These are phyloP conservation scores for Synanthedon andrenaeformis DNA, from an alignment of 2,888 invertebrate genomes.

Conservation along the genomic window DNA sequence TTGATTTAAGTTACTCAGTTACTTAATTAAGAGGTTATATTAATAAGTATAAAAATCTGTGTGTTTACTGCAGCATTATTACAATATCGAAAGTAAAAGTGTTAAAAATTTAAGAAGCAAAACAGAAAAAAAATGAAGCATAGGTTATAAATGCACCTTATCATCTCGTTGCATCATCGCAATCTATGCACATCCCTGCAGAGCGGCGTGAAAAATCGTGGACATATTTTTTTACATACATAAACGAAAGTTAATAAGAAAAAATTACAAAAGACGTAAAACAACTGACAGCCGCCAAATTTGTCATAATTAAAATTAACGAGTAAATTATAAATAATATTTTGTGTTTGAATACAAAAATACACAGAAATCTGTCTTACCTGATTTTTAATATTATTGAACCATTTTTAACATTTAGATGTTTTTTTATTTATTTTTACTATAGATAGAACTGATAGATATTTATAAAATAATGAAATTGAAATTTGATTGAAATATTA, in stretches of 20 bases:
- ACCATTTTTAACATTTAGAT: background rate
- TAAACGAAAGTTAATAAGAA: slow-evolving; percentile 19
- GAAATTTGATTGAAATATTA: no score
- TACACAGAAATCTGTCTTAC: slow-evolving; percentile 23
- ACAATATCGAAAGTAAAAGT: slow-evolving; percentile 8
- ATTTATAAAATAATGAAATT: no score
- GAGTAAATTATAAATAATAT: background rate
- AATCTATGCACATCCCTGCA: slow-evolving; percentile 48
- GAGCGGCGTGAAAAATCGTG: slow-evolving; percentile 46
- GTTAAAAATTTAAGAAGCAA: slow-evolving; percentile 19
- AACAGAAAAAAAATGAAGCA: slow-evolving; percentile 15
- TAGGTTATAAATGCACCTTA: slow-evolving; percentile 45
- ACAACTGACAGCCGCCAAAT: slow-evolving; percentile 65
- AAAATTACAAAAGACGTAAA: slow-evolving; percentile 53
- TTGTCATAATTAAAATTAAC: background rate
- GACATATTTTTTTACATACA: slow-evolving; percentile 18
- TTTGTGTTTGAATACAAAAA: background rate
- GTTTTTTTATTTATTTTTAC: no score
- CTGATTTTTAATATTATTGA: slow-evolving; percentile 25
- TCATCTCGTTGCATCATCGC: slow-evolving; percentile 67
- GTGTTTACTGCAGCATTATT: slow-evolving; percentile 3
- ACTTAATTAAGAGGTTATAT: background rate
- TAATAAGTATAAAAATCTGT: background rate
- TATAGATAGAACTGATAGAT: no score
- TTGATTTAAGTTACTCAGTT: background rate